phyloP scores from a whole-genome alignment of 1,140 invertebrate species.

The Drosophila sulfurigaster region DNA sequence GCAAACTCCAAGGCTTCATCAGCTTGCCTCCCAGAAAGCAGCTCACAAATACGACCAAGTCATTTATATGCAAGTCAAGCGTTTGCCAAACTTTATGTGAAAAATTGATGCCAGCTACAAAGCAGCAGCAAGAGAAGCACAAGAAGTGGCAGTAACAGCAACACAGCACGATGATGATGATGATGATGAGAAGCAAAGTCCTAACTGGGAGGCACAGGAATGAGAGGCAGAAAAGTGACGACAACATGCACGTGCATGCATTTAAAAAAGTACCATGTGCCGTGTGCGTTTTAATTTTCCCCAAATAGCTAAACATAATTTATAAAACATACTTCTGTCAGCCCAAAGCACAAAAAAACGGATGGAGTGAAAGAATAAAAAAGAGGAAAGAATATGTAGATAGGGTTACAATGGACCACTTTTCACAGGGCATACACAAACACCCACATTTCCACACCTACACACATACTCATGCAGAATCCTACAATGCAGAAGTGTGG shows the following conservation, averaged over 20 bases:
- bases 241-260: conserved; percentile 77
- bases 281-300: conserved; percentile 76
- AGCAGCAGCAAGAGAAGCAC: conserved; percentile 15
- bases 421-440: conserved; percentile 34
- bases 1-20: conserved; percentile 37
- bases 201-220: not conserved
- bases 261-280: conserved; percentile 70
- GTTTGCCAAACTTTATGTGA: conserved; percentile 82
- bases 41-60: conserved; percentile 59
- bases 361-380: conserved; percentile 5
- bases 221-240: conserved; percentile 31
- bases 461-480: conserved; percentile 31
- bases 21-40: conserved; percentile 28
- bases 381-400: conserved; percentile 29
- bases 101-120: conserved; percentile 76
- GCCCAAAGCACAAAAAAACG: conserved; percentile 4
- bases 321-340: conserved; percentile 62
- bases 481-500: conserved; percentile 43
- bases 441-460: not conserved
- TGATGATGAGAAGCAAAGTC: conserved; percentile 21
- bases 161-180: conserved; percentile 10
- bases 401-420: conserved; percentile 13
- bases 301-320: conserved; percentile 78
- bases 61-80: conserved; percentile 83
- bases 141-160: conserved; percentile 20